A percentile compares a stretch with the other conserved stretches of the same genome.
These are phyloP conservation scores for Folsomia manolachei DNA, from an alignment of 2,888 invertebrate genomes.

Conservation along the genomic window DNA sequence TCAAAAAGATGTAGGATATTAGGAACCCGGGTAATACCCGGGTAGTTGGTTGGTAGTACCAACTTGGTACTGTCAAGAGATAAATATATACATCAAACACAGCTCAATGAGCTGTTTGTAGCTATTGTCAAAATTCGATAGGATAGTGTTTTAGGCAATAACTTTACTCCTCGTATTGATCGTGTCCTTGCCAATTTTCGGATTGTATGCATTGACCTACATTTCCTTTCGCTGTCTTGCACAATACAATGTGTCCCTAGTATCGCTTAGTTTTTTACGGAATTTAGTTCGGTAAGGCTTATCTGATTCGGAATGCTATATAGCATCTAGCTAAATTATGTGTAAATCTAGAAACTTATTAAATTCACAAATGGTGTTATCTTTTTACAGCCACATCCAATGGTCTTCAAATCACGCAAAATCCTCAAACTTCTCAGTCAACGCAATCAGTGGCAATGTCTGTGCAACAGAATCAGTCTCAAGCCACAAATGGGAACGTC, in stretches of 20 bases:
- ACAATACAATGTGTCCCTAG: not conserved
- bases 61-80: too few species aligned
- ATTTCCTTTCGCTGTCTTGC: not conserved
- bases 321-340: not conserved
- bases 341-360: too few species aligned
- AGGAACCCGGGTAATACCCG: too few species aligned
- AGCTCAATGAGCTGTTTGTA: too few species aligned
- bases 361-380: too few species aligned
- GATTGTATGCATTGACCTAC: not conserved
- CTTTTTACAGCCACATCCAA: conserved; percentile 54
- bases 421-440: conserved; percentile 27
- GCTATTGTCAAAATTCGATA: too few species aligned
- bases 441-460: conserved; percentile 29
- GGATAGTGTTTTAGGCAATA: too few species aligned
- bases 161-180: not conserved
- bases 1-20: too few species aligned
- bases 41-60: too few species aligned
- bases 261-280: too few species aligned
- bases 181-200: not conserved
- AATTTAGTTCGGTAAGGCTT: too few species aligned
- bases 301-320: not conserved
- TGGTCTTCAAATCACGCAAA: conserved; percentile 36
- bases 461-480: conserved; percentile 32
- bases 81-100: too few species aligned
- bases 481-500: not conserved